A percentile compares a stretch with the other conserved stretches of the same genome.
Evolutionary conservation across 1,140 invertebrate species (phyloP).

Genomic region (Drosophila sechellia): DNA sequence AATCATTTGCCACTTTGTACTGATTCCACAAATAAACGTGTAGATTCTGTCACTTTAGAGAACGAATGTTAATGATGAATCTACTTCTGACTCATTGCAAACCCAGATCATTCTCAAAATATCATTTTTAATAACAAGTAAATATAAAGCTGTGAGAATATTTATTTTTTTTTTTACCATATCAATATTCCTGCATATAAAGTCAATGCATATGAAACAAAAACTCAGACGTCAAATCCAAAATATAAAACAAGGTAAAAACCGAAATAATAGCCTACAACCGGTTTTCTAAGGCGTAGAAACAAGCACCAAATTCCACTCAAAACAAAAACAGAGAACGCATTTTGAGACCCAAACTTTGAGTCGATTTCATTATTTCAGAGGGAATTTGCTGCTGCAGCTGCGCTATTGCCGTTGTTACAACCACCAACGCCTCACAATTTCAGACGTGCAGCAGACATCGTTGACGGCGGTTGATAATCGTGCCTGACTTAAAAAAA

Average conservation of each 20-base stretch:
- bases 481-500: constrained; percentile 13
- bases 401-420: background rate
- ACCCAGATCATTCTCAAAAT: background rate
- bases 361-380: background rate
- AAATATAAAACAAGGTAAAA: constrained; percentile 10
- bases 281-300: constrained; percentile 26
- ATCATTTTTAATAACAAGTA: too few species aligned
- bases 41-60: constrained; percentile 28
- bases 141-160: too few species aligned
- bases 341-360: background rate
- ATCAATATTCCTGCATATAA: background rate
- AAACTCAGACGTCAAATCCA: constrained; percentile 2
- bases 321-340: constrained; percentile 25
- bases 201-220: constrained; percentile 16
- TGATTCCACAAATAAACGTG: constrained; percentile 19
- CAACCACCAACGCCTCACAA: background rate
- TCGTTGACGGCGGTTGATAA: constrained; percentile 48
- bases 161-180: too few species aligned
- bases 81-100: constrained; percentile 11
- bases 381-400: background rate
- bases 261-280: background rate
- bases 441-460: constrained; percentile 73
- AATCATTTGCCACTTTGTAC: background rate
- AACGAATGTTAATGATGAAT: constrained; percentile 25
- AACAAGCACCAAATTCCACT: constrained; percentile 19